These are phyloP conservation scores for Drosophila hydei DNA, from an alignment of 1,140 invertebrate genomes.

Conservation along the genomic window DNA sequence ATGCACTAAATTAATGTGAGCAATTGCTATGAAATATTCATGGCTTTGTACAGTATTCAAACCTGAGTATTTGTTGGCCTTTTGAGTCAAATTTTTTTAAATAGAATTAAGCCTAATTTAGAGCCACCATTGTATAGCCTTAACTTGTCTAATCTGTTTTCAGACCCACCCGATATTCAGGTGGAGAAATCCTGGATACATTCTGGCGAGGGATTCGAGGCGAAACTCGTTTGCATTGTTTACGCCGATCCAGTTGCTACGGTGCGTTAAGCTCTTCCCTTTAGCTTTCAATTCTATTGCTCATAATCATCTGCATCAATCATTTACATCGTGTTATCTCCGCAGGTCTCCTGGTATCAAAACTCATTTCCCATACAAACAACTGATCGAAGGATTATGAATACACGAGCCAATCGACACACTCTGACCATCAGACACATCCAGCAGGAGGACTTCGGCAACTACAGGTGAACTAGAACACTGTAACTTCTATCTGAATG, in stretches of 20 bases:
- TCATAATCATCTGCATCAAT: background rate
- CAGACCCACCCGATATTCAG: conserved; percentile 88
- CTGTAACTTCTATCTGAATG: too few species aligned
- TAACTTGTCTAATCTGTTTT: background rate
- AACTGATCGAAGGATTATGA: conserved; percentile 87
- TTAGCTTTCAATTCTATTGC: conserved; percentile 54
- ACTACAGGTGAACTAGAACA: conserved; percentile 86
- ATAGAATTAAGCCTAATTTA: too few species aligned
- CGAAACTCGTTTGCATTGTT: conserved; percentile 89
- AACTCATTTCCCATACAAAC: conserved; percentile 88
- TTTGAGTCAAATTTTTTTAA: too few species aligned
- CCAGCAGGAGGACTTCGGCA: conserved; percentile 88
- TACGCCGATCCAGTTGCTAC: conserved; percentile 89
- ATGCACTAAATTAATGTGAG: too few species aligned
- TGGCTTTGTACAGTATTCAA: too few species aligned
- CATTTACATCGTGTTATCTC: background rate
- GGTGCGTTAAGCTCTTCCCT: conserved; percentile 84
- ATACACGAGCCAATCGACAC: conserved; percentile 86
- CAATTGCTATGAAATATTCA: too few species aligned
- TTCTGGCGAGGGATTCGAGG: conserved; percentile 89
- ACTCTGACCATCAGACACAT: conserved; percentile 87
- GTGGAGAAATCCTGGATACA: conserved; percentile 90
- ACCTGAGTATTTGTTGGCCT: too few species aligned
- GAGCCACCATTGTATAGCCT: too few species aligned
- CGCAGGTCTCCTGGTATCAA: conserved; percentile 87